A percentile compares a stretch with the other conserved stretches of the same genome.
Conservation (phyloP, 2,888 invertebrate species). For the Dugesia japonica region DNA sequence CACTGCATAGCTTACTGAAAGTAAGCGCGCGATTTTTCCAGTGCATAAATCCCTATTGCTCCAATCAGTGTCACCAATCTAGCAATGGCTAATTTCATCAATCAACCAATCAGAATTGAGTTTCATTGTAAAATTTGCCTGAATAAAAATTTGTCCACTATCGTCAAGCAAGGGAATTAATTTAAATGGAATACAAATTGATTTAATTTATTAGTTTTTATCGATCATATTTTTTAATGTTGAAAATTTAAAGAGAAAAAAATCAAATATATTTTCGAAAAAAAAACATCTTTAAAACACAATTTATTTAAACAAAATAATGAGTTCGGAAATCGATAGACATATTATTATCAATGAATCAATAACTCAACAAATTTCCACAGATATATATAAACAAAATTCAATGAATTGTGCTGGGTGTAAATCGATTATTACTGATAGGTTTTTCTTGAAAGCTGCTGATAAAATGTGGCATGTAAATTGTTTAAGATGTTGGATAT, state of each 20-base stretch:
- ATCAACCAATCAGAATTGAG: background rate
- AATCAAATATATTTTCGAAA: background rate
- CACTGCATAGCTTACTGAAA: background rate
- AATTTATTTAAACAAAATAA: no score
- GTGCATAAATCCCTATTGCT: background rate
- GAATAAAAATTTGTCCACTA: slow-evolving; percentile 20
- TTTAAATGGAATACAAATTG: slow-evolving; percentile 20
- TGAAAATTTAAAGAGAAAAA: no score
- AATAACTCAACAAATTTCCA: background rate
- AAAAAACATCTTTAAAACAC: background rate
- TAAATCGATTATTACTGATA: slow-evolving; percentile 20
- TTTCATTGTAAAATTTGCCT: background rate
- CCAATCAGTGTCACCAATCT: slow-evolving; percentile 14
- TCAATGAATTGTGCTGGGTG: slow-evolving; percentile 30
- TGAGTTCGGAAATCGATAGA: background rate
- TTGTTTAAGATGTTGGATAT: slow-evolving; percentile 59
- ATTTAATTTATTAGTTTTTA: slow-evolving; percentile 3
- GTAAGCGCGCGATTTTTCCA: background rate
- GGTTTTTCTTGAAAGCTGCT: slow-evolving; percentile 33
- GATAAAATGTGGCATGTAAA: slow-evolving; percentile 30
- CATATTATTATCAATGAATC: background rate
- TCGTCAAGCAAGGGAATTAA: background rate
- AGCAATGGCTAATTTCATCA: background rate
- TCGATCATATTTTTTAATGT: background rate
- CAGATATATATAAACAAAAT: background rate